These are phyloP conservation scores for Stenchaetothrips biformis DNA, from an alignment of 2,888 invertebrate genomes.

Conservation along the genomic window DNA sequence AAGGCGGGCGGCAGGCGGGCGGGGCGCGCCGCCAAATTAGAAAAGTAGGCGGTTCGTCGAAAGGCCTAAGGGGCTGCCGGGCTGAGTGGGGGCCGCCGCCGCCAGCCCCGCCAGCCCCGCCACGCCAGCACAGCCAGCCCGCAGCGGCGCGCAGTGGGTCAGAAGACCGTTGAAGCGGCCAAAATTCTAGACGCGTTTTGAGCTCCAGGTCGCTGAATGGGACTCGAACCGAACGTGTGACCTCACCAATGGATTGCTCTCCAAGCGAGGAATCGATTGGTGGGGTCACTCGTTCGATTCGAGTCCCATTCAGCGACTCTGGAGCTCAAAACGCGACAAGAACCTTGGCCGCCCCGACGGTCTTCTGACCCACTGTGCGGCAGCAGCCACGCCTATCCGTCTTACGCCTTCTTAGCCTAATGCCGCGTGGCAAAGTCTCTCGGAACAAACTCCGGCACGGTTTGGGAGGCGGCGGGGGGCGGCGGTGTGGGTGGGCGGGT, in stretches of 20 bases:
- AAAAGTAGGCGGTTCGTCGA: too few species aligned
- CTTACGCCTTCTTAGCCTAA: conserved; percentile 14
- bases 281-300: background rate
- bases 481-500: background rate
- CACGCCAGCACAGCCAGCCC: background rate
- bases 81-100: too few species aligned
- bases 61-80: too few species aligned
- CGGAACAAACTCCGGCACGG: background rate
- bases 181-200: too few species aligned
- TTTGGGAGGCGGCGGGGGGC: background rate
- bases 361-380: background rate
- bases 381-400: background rate
- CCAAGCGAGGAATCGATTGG: too few species aligned
- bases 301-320: background rate
- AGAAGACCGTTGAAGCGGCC: background rate
- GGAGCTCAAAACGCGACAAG: too few species aligned
- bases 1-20: too few species aligned
- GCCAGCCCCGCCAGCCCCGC: too few species aligned
- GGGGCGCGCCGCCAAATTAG: too few species aligned
- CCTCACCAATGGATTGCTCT: too few species aligned
- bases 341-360: background rate
- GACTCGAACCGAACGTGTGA: too few species aligned
- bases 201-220: too few species aligned
- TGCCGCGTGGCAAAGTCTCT: conserved; percentile 15
- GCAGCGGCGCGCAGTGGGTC: background rate